Evolutionary conservation across 2,888 invertebrate genomes (phyloP), one percentile per base, ranked within the genome.

Genomic region (Balanococcus diminutus): DNA sequence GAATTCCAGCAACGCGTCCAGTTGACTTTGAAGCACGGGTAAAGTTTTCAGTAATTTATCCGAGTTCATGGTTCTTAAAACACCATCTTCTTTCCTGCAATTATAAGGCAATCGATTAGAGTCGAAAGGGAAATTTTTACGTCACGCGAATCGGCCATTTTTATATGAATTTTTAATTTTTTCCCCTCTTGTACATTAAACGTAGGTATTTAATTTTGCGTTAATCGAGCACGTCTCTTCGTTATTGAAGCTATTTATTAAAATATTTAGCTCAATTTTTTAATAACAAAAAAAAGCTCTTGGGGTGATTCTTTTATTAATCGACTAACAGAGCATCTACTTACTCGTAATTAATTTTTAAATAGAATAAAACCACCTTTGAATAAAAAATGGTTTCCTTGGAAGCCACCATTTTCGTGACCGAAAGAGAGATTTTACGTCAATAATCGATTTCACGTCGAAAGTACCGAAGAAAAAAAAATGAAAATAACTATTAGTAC

Each of bases 21-120:
- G 91, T 91, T 99, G 99, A 87, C 95, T 94, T 91, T 99, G 99
- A 88, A 99, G 93, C 86, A 96, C 95, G 87, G 99, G 99, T 89
- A 99, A 91, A 14, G 99, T 98, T 91, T 99, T 99, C 88, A 99
- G 92, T 88, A 99, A 92, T 91, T 98, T 98, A 90, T 99, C 99
- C 46, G 98, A 95, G 89, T 96, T 96, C 98, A 99, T 99, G 90
- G 97, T 98, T 88, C 99, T 93, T 88, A 99, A 92, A 87, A 98
- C 95, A 46, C 99, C 99, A 91, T 99, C 99, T 89, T 99, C 98
- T 91, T 98, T 98, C 88, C 97, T 98, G 91, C 11, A 56, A 56
- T 22, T 22, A 51, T 1, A 56, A 56, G 8, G 28, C 0, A 16
- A 1, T 22, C 56, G 22, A 56, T 56, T 22, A 56, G 22, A n/a